Percentiles rank a stretch among this genome's conserved stretches.
Conservation (phyloP, 1,140 invertebrate species). For the Venustaconcha ellipsiformis region DNA sequence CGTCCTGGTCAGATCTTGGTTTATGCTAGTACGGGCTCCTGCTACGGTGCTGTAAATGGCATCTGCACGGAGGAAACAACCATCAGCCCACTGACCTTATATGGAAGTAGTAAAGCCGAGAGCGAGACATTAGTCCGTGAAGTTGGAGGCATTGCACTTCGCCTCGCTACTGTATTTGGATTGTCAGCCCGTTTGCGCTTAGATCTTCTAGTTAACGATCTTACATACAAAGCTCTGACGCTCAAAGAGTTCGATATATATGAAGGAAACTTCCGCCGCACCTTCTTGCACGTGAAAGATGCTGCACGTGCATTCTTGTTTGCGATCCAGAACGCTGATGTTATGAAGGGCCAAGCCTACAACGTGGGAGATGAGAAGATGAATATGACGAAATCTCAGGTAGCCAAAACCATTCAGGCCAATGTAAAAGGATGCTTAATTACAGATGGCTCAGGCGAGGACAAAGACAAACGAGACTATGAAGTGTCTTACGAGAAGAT, state of each 20-base stretch:
- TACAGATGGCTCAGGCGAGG: constrained; percentile 37
- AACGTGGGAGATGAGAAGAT: constrained; percentile 58
- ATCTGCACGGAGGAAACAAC: constrained; percentile 54
- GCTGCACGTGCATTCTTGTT: constrained; percentile 57
- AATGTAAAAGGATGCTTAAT: constrained; percentile 43
- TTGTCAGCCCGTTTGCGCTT: constrained; percentile 51
- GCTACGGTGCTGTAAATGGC: constrained; percentile 55
- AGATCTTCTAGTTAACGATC: constrained; percentile 56
- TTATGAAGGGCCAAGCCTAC: constrained; percentile 54
- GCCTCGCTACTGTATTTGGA: constrained; percentile 60
- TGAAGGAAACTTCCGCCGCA: constrained; percentile 54
- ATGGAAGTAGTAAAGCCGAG: constrained; percentile 53
- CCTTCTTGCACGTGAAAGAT: constrained; percentile 57
- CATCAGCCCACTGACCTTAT: constrained; percentile 52
- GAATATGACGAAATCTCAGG: constrained; percentile 57
- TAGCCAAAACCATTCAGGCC: constrained; percentile 46
- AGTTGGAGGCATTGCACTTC: constrained; percentile 45
- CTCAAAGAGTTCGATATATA: constrained; percentile 53
- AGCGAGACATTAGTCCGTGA: constrained; percentile 47
- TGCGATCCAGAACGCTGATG: constrained; percentile 48
- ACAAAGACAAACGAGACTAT: constrained; percentile 59
- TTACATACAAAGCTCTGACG: constrained; percentile 54
- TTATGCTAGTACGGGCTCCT: constrained; percentile 59
- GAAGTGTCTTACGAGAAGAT: constrained; percentile 60
- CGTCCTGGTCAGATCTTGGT: constrained; percentile 45